Evolutionary conservation across 1,140 invertebrate species (phyloP), one percentile per base, ranked within the genome.

Genomic region (Lordiphosa collinella): DNA sequence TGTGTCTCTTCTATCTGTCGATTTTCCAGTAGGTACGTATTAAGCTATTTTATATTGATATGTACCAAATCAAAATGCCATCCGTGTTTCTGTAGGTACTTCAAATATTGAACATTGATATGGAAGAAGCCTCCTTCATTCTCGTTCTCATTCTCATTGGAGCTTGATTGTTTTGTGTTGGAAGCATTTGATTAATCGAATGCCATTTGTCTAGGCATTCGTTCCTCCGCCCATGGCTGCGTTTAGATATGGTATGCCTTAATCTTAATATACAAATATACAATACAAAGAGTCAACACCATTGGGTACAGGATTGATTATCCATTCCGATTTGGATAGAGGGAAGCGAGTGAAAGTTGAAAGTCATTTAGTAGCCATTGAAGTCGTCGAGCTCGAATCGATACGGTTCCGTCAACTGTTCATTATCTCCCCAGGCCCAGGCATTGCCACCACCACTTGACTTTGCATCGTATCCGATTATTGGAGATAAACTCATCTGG

Each of bases 121-220:
- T 29, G 25, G 22, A 8, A n/a, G n/a, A 31, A 25, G 12, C 41
- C 29, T 44, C 11, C 11, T 9, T 6, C n/a, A 22, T 13, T 43
- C 12, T 32, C 31, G 7, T 35, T 32, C 32, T 13, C 32, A 3
- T 12, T 48, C 29, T 22, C 29, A 37, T 53, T 55, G 32, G 52
- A 52, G 52, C 29, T 74, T 60, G 68, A 80, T 80, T 80, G 75
- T 74, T 60, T 64, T 67, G 14, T 46, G 32, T 56, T 65, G 56
- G 58, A 79, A 79, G 64, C 59, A 64, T 60, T 36, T 67, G 43
- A 56, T 59, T 53, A 54, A 18, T 46, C 54, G 11, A 40, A 60
- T 53, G 57, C 12, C 41, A 47, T 25, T 40, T 48, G 40, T 32
- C 13, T 4, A 34, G 18, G 31, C 11, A 48, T n/a, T 48, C 13